Base-by-base conservation (phyloP, 2,113 vertebrate genomes). In the Piprites chloris region DNA sequence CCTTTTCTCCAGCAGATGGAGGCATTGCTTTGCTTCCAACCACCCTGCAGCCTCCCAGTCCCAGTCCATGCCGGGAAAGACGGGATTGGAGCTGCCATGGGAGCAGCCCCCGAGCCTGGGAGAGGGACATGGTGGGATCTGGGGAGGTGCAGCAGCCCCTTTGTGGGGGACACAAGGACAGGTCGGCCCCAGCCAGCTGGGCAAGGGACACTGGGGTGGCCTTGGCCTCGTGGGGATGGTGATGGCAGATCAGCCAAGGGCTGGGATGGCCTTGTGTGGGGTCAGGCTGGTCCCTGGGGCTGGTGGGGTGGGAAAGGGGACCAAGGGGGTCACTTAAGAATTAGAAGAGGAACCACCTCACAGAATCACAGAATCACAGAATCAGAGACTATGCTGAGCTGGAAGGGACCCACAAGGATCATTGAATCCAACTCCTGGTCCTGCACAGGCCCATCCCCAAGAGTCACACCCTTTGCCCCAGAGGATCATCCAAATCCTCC, bases 1-100 rank as follows among this genome's bases (percentile, higher is more conserved):
- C 11, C 6, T 52, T 41, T 46, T 10, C 68, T 84, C 92, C 84
- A 80, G 80, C 80, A 86, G 95, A 76, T 89, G 77, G 81, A 96
- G 28, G 81, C 52, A 35, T 78, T 58, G 65, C 92, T 49, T 74
- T 74, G 63, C 76, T 79, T 19, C 66, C 47, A 55, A 55, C 5
- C 23, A 6, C 6, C 41, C 55, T 0, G 1, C 39, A 17, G 20
- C n/a, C 26, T 32, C 23, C 58, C 65, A 7, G 56, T 5, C 22
- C 32, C 74, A 3, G 32, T 2, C 49, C 33, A 1, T 4, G 9
- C 58, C 8, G 50, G 76, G 49, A 63, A 33, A 42, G 35, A 22
- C 12, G 33, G 39, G 37, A 9, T 5, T 4, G 47, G 11, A 8
- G 19, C 14, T n/a, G 77, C 9, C 12, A 12, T 3, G 44, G 85